Conservation (phyloP, 2,113 vertebrate species). For the Ophiodon elongatus region DNA sequence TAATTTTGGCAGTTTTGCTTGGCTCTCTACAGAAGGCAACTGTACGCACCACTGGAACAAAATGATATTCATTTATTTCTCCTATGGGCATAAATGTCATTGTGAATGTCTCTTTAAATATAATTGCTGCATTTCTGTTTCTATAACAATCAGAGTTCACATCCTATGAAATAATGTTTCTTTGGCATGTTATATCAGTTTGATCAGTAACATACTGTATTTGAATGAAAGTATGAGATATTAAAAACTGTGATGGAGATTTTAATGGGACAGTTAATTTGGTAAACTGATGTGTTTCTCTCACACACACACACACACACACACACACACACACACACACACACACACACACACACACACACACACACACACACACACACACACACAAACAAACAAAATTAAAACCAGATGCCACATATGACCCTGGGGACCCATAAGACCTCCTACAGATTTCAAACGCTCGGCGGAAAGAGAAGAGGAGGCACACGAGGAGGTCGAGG, state of each 20-base stretch:
- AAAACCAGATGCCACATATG: constrained; percentile 27
- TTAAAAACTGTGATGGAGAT: neutral
- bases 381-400: constrained; percentile 5
- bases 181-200: neutral
- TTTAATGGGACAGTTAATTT: neutral
- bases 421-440: constrained; percentile 26
- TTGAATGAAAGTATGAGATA: neutral
- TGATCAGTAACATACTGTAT: neutral
- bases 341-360: too few relatives aligned
- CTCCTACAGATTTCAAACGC: constrained; percentile 24
- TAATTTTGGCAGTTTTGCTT: neutral
- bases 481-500: neutral
- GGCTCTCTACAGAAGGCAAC: neutral
- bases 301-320: too few relatives aligned
- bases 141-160: neutral
- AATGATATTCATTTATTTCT: neutral
- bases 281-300: too few relatives aligned
- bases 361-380: too few relatives aligned
- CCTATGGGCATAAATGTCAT: neutral
- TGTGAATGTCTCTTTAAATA: neutral
- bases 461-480: neutral
- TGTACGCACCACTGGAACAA: neutral
- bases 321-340: too few relatives aligned
- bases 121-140: neutral
- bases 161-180: neutral